Evolutionary conservation across 2,113 vertebrate species (phyloP), one percentile per base, ranked within the genome.

Genomic region (Pteruthius melanotis): DNA sequence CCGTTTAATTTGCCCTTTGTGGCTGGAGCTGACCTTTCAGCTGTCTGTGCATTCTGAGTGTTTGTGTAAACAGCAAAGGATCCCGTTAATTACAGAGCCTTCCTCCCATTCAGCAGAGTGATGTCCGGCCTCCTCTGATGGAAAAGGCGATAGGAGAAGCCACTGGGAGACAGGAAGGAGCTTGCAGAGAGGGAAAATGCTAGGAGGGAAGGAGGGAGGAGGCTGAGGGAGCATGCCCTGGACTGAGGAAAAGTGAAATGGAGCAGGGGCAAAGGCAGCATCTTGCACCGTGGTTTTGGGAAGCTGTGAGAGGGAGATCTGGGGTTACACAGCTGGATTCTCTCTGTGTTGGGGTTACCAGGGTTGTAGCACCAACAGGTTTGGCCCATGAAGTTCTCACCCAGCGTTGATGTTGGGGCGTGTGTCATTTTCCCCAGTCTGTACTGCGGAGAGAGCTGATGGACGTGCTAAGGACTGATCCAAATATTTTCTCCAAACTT

Each of bases 61-160:
- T 98, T 98, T 97, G 79, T 97, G 97, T 98, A 97, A 98, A 98
- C 95, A 98, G 89, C 87, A 82, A 93, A 96, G 97, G 97, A 95
- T 95, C 95, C 95, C 68, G 91, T 97, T 98, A 97, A 98, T 98
- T 97, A 81, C 97, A 63, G 95, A 96, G 97, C 97, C 96, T 98
- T 98, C 98, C 98, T 98, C 94, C 94, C 97, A 98, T 98, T 98
- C 97, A 98, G 37, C 77, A 44, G 11, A 57, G 95, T 30, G 21
- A 88, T 94, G 97, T 98, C 98, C 89, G 94, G 96, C 94, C 96
- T 79, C 52, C 95, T 94, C 77, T 83, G 97, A 98, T 98, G 75
- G 89, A 28, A 23, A 37, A 30, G 18, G 45, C 66, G 97, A 98
- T 96, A 98, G 95, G 76, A 95, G 61, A 84, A 71, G 63, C 45